Percentiles rank a stretch among this genome's conserved stretches.
Conservation (phyloP, 2,888 invertebrate species). For the Hirtodrosophila alboralis region DNA sequence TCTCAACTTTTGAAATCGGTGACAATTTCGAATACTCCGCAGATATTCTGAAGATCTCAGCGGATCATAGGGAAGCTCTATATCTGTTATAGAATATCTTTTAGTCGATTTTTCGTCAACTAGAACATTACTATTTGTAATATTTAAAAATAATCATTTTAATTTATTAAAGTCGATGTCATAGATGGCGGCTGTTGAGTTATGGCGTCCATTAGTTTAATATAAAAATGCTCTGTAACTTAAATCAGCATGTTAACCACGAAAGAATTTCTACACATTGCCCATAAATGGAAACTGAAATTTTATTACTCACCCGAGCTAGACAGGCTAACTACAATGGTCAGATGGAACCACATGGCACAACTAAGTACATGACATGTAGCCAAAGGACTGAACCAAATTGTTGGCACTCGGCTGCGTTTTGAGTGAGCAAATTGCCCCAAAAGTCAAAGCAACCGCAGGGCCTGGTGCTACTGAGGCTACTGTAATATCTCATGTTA, state of each 20-base stretch:
- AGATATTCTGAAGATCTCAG: too few species aligned
- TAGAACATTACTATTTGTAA: too few species aligned
- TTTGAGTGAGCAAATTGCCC: constrained; percentile 56
- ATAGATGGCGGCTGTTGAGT: constrained; percentile 39
- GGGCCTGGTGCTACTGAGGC: constrained; percentile 17
- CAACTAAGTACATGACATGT: constrained; percentile 25
- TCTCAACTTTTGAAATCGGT: too few species aligned
- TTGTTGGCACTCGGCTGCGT: constrained; percentile 57
- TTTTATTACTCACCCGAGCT: constrained; percentile 27
- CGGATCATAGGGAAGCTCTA: too few species aligned
- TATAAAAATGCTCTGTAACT: constrained; percentile 50
- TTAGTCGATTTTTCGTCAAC: too few species aligned
- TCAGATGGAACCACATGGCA: constrained; percentile 36
- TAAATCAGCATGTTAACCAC: constrained; percentile 24
- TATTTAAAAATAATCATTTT: constrained; percentile 11
- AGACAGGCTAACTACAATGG: constrained; percentile 9
- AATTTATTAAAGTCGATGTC: constrained; percentile 59
- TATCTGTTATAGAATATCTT: too few species aligned
- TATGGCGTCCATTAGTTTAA: constrained; percentile 67
- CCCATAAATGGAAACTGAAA: constrained; percentile 47
- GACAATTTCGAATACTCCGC: too few species aligned
- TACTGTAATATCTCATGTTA: constrained; percentile 5
- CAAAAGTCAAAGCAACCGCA: constrained; percentile 25
- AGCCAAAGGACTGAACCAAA: constrained; percentile 29
- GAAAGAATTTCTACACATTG: constrained; percentile 15